Evolutionary conservation across 2,797 vertebrate species (phyloP).

Genomic region (Rallus crepitans): DNA sequence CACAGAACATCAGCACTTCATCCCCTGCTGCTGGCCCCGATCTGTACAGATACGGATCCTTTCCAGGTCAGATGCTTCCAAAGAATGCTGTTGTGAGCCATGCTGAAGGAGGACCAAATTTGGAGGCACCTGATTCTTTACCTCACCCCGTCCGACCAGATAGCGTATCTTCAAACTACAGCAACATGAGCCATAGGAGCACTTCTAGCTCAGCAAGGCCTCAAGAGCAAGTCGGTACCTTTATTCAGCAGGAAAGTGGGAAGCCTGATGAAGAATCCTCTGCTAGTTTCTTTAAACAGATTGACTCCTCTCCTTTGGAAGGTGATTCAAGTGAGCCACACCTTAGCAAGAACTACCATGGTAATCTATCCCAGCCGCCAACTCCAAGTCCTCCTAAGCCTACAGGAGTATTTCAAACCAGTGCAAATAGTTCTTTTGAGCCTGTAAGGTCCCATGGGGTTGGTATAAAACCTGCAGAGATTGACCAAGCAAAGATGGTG

Average conservation of each 20-base stretch:
- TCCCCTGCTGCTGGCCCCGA: constrained; percentile 46
- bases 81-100: constrained; percentile 70
- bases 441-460: constrained; percentile 91
- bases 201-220: constrained; percentile 79
- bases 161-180: constrained; percentile 91
- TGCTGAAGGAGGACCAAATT: constrained; percentile 84
- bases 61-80: constrained; percentile 38
- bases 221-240: constrained; percentile 88
- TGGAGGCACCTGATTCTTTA: constrained; percentile 86
- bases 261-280: constrained; percentile 85
- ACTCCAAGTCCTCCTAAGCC: constrained; percentile 97
- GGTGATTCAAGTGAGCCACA: constrained; percentile 66
- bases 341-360: constrained; percentile 62
- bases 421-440: constrained; percentile 97
- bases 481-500: constrained; percentile 90
- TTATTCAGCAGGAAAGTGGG: constrained; percentile 96
- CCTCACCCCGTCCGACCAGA: constrained; percentile 84
- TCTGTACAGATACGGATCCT: constrained; percentile 41
- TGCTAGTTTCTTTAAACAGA: constrained; percentile 93
- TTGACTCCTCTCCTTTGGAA: constrained; percentile 89
- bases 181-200: constrained; percentile 88
- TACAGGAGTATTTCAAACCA: constrained; percentile 93
- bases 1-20: constrained; percentile 46
- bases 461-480: constrained; percentile 87
- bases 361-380: constrained; percentile 78